Evolutionary conservation across 2,888 invertebrate species (phyloP), one percentile per base, ranked within the genome.

Genomic region (Dioctria rufipes): DNA sequence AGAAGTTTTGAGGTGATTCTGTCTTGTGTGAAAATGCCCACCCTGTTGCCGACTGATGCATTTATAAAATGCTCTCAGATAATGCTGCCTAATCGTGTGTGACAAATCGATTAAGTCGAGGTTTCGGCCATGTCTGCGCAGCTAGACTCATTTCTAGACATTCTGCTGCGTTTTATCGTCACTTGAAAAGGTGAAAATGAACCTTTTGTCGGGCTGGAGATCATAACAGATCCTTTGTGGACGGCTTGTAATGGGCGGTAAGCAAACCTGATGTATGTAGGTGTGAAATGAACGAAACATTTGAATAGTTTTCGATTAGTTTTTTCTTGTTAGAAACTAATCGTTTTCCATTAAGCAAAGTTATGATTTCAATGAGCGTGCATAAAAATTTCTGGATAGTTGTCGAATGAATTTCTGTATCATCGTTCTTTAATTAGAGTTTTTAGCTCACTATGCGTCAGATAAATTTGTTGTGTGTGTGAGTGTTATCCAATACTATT

Each of bases 21-120:
- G 61, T 63, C 49, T 78, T 78, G 65, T 25, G 25, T 65, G 65
- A 65, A 66, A 78, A 78, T 78, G 78, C 66, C 66, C 78, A 78
- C 78, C 78, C 78, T 78, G 78, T 78, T 66, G 51, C 54, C 39
- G 65, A 54, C 37, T 66, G 66, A 78, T 78, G 75, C 75, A 75
- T 75, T 75, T 75, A 61, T 75, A 60, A 75, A 75, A 60, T 75
- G 61, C 61, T 37, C 66, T 78, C 66, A 43, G 63, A 80, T 69
- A 81, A 81, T 81, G 78, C 78, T 42, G 78, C 63, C 79, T 81
- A 81, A 81, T 81, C 81, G 78, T 81, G 81, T 81, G 81, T 81
- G 66, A 79, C 81, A 81, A 81, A 81, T 81, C 79, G 66, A 81
- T 81, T 81, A 46, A 78, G 71, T 37, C 54, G 65, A 79, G 81